phyloP scores from a whole-genome alignment of 2,113 vertebrate genomes.

The Triplophysa tibetana region DNA sequence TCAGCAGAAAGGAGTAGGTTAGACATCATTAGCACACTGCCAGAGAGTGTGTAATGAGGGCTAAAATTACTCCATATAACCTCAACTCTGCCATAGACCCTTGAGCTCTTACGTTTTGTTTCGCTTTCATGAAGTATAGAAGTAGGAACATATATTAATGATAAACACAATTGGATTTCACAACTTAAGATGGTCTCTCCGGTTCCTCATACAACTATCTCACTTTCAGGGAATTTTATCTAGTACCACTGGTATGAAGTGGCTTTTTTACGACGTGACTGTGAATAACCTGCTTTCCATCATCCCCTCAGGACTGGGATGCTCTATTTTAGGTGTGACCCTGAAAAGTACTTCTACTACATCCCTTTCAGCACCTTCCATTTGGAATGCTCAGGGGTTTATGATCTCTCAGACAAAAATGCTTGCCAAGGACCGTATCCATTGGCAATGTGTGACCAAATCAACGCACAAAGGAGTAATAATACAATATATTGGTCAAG shows the following conservation, averaged over 20 bases:
- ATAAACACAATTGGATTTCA: not conserved
- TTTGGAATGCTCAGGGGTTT: conserved; percentile 48
- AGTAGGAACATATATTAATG: not conserved
- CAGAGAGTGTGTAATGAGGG: conserved; percentile 62
- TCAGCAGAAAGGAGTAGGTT: conserved; percentile 27
- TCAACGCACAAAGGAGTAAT: too few relatives aligned
- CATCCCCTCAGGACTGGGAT: conserved; percentile 51
- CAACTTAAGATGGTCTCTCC: not conserved
- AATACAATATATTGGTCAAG: too few relatives aligned
- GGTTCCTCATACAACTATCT: not conserved
- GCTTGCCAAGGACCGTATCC: not conserved
- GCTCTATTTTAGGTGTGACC: conserved; percentile 55
- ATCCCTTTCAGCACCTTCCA: conserved; percentile 58
- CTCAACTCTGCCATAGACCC: conserved; percentile 53
- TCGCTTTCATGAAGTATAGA: conserved; percentile 14
- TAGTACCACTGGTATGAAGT: conserved; percentile 64
- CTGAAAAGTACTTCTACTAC: conserved; percentile 51
- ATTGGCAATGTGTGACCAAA: too few relatives aligned
- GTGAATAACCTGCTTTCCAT: conserved; percentile 48
- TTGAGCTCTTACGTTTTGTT: conserved; percentile 2
- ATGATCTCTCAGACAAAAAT: conserved; percentile 28
- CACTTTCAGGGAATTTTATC: not conserved
- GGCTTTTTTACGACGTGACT: conserved; percentile 63
- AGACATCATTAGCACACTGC: conserved; percentile 70
- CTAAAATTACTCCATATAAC: conserved; percentile 57